These are phyloP conservation scores for Gisinianus flammeolus DNA, from an alignment of 2,888 invertebrate species.

Conservation along the genomic window DNA sequence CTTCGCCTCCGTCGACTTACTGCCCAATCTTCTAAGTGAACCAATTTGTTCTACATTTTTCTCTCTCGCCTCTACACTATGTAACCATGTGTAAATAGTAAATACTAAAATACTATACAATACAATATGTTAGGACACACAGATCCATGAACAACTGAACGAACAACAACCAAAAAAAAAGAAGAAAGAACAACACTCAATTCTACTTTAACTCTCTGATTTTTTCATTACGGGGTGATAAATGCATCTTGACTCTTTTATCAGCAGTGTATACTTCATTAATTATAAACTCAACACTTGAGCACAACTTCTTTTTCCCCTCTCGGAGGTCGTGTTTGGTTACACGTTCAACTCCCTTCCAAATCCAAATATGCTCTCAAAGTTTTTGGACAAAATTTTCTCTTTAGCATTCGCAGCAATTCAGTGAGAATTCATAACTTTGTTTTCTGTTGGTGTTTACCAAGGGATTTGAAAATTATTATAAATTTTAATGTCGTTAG, in stretches of 20 bases:
- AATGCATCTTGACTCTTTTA: conserved; percentile 38
- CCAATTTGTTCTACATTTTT: conserved; percentile 38
- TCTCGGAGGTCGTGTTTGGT: not conserved
- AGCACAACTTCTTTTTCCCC: too few relatives aligned
- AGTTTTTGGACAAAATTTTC: too few relatives aligned
- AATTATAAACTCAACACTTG: conserved; percentile 24
- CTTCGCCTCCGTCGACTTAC: conserved; percentile 40
- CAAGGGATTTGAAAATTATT: too few relatives aligned
- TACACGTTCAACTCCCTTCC: not conserved
- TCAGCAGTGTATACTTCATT: conserved; percentile 30
- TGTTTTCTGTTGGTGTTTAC: too few relatives aligned
- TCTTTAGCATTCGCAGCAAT: too few relatives aligned
- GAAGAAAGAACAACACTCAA: conserved; percentile 3
- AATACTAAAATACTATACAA: too few relatives aligned
- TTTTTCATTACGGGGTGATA: conserved; percentile 36
- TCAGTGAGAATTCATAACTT: too few relatives aligned
- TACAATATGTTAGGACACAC: too few relatives aligned
- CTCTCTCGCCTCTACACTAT: not conserved
- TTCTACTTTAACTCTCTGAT: conserved; percentile 11
- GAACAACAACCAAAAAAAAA: conserved; percentile 4
- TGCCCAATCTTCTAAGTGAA: conserved; percentile 45
- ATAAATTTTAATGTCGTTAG: too few relatives aligned
- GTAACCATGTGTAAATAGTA: not conserved
- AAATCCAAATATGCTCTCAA: not conserved
- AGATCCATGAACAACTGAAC: too few relatives aligned